These are phyloP conservation scores for Squalus acanthias DNA, from an alignment of 2,797 vertebrate species.

Conservation along the genomic window DNA sequence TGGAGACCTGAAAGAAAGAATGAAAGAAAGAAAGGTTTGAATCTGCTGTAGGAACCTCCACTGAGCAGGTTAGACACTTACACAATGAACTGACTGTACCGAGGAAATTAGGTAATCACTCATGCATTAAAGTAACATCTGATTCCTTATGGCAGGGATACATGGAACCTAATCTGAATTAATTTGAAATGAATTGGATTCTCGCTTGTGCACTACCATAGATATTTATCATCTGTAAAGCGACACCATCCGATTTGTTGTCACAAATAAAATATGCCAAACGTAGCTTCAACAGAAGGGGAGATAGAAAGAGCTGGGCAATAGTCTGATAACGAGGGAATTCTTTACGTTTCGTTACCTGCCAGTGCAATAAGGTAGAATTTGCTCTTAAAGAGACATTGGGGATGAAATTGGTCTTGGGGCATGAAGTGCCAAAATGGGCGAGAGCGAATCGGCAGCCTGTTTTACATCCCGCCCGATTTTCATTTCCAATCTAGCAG, in stretches of 20 bases:
- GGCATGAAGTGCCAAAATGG: background rate
- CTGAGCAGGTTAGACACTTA: background rate
- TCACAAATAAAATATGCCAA: background rate
- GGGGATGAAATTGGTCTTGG: background rate
- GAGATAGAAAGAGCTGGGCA: background rate
- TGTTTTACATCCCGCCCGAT: background rate
- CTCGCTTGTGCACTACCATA: too few species aligned
- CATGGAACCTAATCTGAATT: background rate
- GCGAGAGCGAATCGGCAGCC: background rate
- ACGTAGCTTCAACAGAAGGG: background rate
- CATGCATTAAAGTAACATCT: background rate
- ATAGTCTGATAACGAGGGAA: background rate
- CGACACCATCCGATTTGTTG: background rate
- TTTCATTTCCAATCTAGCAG: background rate
- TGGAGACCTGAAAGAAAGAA: background rate
- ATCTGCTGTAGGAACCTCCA: background rate
- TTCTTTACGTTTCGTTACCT: background rate
- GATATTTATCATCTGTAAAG: slow-evolving; percentile 11
- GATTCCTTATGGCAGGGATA: background rate
- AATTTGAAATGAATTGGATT: background rate
- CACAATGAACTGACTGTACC: background rate
- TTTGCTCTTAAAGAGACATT: too few species aligned
- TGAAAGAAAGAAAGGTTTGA: background rate
- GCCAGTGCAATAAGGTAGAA: background rate
- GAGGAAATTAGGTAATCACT: background rate